Base-by-base conservation (phyloP, 2,113 vertebrate species). In the Vidua chalybeata region DNA sequence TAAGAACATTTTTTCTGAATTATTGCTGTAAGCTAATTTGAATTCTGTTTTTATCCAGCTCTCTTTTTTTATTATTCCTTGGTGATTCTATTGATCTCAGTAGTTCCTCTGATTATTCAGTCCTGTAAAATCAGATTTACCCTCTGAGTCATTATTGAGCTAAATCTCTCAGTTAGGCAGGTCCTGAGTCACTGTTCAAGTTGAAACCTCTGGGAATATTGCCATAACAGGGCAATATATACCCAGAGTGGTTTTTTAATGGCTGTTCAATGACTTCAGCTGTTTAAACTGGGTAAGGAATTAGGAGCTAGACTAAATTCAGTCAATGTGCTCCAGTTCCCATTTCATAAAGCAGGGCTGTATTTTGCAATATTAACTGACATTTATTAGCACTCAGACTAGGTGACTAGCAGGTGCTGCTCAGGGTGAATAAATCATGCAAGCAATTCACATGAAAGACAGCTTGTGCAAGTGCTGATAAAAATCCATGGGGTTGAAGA, bases 361-460 rank as follows among this genome's bases (percentile, higher is more conserved):
- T 84, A 43, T 94, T 90, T 81, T 93, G 52, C 90, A 78, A 33
- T 81, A 86, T 88, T 88, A 75, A 56, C 66, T 78, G 83, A 56
- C 12, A 0, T 84, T 93, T 88, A 86, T 93, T 93, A 89, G 35
- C 35, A 52, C 39, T 94, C 41, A 6, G 55, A 56, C 78, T 69
- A 49, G 76, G 56, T 75, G 82, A 84, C 66, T 77, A 46, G 78
- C 76, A 91, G 84, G 54, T 94, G 79, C 89, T 93, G 81, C 93
- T 90, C 75, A 63, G 72, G 68, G 73, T 75, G 94, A 84, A 95
- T 97, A 93, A 96, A 95, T 96, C 88, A 88, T 71, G 72, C 56
- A 46, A 68, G 76, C 63, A 84, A 92, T 93, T 90, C 76, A 71
- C 9, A 16, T 86, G 86, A 90, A 74, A 92, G 92, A 80, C 82